phyloP scores from a whole-genome alignment of 2,113 vertebrate species.

The Carollia perspicillata region DNA sequence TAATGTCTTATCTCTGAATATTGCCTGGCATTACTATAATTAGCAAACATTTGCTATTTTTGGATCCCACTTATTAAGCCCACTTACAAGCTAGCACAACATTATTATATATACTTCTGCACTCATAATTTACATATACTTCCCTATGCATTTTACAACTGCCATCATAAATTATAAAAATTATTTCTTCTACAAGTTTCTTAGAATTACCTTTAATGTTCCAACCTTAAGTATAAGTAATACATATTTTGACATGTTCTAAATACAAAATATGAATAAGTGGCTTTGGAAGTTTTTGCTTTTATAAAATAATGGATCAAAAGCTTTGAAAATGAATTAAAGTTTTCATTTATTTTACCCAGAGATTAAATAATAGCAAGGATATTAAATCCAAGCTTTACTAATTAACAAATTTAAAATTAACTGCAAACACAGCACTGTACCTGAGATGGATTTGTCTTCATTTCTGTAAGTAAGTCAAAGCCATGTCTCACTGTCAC shows the following conservation, averaged over 20 bases:
- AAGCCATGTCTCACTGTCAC: conserved; percentile 97
- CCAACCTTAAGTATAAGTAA: background rate
- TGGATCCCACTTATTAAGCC: background rate
- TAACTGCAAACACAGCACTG: background rate
- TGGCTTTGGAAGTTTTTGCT: background rate
- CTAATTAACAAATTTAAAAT: background rate
- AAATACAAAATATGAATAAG: background rate
- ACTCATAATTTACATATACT: background rate
- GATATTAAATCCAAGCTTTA: background rate
- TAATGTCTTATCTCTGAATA: background rate
- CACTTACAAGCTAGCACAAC: background rate
- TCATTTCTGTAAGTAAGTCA: conserved; percentile 95
- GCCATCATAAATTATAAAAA: background rate
- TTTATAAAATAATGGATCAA: background rate
- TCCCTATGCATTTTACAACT: background rate
- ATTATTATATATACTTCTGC: background rate
- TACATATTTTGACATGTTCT: background rate
- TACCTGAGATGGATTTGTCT: conserved; percentile 90
- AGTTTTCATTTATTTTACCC: conserved; percentile 5
- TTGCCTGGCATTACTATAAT: background rate
- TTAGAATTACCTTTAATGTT: background rate
- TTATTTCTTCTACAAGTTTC: background rate
- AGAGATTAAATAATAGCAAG: background rate
- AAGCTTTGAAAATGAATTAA: background rate
- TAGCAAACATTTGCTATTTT: background rate